Evolutionary conservation across 2,888 invertebrate genomes (phyloP).

Genomic region (Abrostola triplasia): DNA sequence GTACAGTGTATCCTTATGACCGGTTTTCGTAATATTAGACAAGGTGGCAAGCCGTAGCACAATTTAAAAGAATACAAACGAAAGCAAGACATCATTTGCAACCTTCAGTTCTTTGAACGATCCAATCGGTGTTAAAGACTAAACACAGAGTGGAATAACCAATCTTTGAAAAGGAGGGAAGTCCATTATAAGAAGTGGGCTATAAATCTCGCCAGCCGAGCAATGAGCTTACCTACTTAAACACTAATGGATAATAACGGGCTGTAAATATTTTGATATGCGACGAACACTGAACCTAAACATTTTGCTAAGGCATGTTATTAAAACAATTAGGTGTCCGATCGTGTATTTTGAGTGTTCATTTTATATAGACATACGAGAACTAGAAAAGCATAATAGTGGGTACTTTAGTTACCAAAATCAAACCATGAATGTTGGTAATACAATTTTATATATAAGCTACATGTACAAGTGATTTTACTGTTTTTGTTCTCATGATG

Average conservation of each 20-base stretch:
- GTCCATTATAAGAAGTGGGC: conserved; percentile 16
- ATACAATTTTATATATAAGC: too few species aligned
- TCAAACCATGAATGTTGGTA: too few species aligned
- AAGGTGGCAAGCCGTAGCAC: too few species aligned
- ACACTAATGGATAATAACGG: conserved; percentile 9
- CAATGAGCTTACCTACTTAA: conserved; percentile 21
- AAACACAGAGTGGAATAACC: conserved; percentile 18
- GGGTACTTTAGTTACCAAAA: too few species aligned
- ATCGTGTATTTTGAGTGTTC: not conserved
- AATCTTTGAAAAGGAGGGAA: conserved; percentile 32
- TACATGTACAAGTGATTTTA: too few species aligned
- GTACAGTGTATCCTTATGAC: too few species aligned
- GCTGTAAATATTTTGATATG: conserved; percentile 29
- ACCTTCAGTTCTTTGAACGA: conserved; percentile 12
- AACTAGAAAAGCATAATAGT: too few species aligned
- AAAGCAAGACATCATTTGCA: not conserved
- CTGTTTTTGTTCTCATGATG: too few species aligned
- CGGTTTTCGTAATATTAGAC: too few species aligned
- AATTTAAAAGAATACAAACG: too few species aligned
- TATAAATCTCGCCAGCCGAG: conserved; percentile 21
- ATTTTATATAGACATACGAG: not conserved
- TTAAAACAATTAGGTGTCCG: conserved; percentile 30
- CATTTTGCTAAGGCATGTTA: conserved; percentile 21
- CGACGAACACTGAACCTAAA: conserved; percentile 20
- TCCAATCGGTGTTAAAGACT: conserved; percentile 23